Evolutionary conservation across 37 sponge, comb jelly and placozoan species (phyloP).

Genomic region (Cladorhizidae sp.): DNA sequence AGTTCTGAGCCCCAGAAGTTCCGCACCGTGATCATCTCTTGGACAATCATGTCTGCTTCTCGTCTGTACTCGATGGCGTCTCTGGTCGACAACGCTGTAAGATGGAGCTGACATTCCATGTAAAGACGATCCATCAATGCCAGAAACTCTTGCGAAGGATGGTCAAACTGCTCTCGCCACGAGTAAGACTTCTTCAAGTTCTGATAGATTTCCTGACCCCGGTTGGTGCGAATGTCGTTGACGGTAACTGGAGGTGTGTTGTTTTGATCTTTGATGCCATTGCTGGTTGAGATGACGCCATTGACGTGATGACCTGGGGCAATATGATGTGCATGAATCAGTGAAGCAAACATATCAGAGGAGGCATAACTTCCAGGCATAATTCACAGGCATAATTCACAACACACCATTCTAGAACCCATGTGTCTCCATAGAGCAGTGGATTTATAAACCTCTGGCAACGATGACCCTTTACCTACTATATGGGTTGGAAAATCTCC

Average conservation of each 20-base stretch:
- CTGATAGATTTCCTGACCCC: constrained; percentile 25
- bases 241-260: background rate
- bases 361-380: no score
- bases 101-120: constrained; percentile 67
- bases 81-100: constrained; percentile 47
- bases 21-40: constrained; percentile 50
- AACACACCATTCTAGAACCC: no score
- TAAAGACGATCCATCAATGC: constrained; percentile 56
- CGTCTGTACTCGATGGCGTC: constrained; percentile 27
- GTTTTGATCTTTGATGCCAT: background rate
- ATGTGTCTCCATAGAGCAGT: no score
- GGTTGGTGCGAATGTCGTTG: background rate
- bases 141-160: constrained; percentile 45
- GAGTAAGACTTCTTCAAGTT: constrained; percentile 31
- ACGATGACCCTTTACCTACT: no score
- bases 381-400: no score
- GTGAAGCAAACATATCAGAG: no score
- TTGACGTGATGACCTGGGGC: background rate
- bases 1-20: constrained; percentile 64
- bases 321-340: no score
- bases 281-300: background rate
- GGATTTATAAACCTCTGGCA: no score
- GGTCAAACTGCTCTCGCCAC: constrained; percentile 46
- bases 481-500: no score
- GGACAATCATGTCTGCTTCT: constrained; percentile 55